Percentiles rank a stretch among this genome's conserved stretches.
Evolutionary conservation across 2,797 vertebrate genomes (phyloP).

Genomic region (Clarias laeviceps): DNA sequence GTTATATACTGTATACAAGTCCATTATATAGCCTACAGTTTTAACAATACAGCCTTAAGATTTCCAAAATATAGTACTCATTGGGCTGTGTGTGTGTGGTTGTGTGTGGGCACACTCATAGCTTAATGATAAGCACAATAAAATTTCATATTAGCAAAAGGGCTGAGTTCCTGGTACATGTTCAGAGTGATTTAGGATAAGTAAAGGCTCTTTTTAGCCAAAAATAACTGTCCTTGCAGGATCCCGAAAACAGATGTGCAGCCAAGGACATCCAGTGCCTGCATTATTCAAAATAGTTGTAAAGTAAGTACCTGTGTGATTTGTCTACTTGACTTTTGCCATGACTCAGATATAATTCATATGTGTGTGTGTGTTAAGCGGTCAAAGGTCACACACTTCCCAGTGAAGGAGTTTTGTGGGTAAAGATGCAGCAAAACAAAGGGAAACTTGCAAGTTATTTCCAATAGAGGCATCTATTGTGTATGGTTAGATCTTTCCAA

Average conservation of each 20-base stretch:
- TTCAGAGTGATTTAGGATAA: constrained; percentile 19
- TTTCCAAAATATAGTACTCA: background rate
- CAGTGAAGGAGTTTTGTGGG: background rate
- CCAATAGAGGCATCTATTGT: constrained; percentile 7
- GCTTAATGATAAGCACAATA: constrained; percentile 29
- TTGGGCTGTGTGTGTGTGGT: background rate
- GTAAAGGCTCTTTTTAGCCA: constrained; percentile 14
- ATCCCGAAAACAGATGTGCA: constrained; percentile 36
- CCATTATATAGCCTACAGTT: background rate
- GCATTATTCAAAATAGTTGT: constrained; percentile 37
- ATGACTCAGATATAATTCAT: constrained; percentile 24
- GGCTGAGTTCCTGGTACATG: constrained; percentile 17
- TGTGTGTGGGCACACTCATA: background rate
- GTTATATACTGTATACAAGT: background rate
- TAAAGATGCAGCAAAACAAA: constrained; percentile 25
- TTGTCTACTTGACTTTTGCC: constrained; percentile 36
- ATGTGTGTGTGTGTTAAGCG: constrained; percentile 6
- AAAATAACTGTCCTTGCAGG: constrained; percentile 35
- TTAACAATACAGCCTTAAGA: background rate
- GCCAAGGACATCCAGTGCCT: constrained; percentile 29
- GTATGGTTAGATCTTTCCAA: constrained; percentile 24
- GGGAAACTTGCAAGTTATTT: background rate
- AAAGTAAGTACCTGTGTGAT: constrained; percentile 29
- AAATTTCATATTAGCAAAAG: constrained; percentile 22
- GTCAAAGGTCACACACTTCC: constrained; percentile 19